Base-by-base conservation (phyloP, 2,888 invertebrate species). In the Agrypnus murinus region DNA sequence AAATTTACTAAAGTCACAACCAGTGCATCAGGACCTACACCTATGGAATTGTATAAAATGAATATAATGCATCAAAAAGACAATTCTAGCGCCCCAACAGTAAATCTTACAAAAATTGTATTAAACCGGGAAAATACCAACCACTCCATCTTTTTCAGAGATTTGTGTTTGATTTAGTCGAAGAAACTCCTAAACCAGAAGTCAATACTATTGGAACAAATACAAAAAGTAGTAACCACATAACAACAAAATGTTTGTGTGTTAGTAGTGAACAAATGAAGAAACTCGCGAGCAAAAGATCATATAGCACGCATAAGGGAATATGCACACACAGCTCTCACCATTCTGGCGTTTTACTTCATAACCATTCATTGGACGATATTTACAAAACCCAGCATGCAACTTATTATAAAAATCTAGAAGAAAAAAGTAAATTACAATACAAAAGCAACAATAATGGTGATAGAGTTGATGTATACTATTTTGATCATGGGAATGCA, bases 401-500 rank as follows among this genome's bases (percentile, higher is more conserved):
- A 6, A 8, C n/a, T 19, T 65, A 62, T 55, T 57, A 63, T 19
- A 46, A 63, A 10, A 63, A 14, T 38, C 12, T 63, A 14, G 55
- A 63, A 40, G 57, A 58, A 7, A 38, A 19, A 9, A 43, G 12
- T 12, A 59, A 50, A 31, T 5, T 55, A 10, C 15, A 36, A 2
- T 36, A 58, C 14, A 59, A 38, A 32, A 32, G 31, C 17, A 32
- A 58, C 7, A 53, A 63, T 12, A 40, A 58, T 48, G 36, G 74
- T 0, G 80, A 81, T 19, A 86, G 86, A 77, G 89, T 91, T 7
- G 91, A 92, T 72, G 87, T 91, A 53, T 92, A 92, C 82, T 91
- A 90, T 72, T 92, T 92, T 75, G 92, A 92, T 79, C 91, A 91
- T 77, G 91, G 91, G 53, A 90, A 90, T 78, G 87, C 90, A 0